A percentile compares a stretch with the other conserved stretches of the same genome.
These are phyloP conservation scores for Erynnis tages DNA, from an alignment of 2,888 invertebrate genomes.

Conservation along the genomic window DNA sequence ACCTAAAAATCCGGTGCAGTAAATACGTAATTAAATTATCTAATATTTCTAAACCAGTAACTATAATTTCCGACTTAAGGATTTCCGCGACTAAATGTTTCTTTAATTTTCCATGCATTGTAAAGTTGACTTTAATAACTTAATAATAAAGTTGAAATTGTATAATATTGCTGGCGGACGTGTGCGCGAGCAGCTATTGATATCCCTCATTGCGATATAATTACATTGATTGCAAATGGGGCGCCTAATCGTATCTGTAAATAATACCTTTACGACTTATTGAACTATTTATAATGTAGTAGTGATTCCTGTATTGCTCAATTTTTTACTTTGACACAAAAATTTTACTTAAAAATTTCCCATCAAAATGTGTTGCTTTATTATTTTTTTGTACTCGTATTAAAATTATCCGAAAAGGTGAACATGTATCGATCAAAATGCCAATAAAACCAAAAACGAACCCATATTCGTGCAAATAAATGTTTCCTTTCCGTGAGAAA, in stretches of 20 bases:
- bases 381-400: too few species aligned
- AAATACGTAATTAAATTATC: neutral
- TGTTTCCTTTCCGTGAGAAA: too few species aligned
- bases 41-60: neutral
- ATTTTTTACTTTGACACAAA: too few species aligned
- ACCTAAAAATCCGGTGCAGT: neutral
- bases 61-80: neutral
- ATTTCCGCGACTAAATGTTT: slow-evolving; percentile 4
- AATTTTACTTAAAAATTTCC: too few species aligned
- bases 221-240: neutral
- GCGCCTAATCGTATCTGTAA: neutral
- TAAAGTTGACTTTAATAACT: neutral
- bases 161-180: neutral
- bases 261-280: neutral
- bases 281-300: neutral
- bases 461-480: too few species aligned
- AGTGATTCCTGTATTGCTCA: neutral
- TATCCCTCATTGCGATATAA: slow-evolving; percentile 8
- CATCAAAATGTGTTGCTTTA: too few species aligned
- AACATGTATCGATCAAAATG: too few species aligned
- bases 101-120: neutral
- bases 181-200: neutral
- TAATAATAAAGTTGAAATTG: neutral
- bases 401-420: too few species aligned
- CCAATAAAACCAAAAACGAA: too few species aligned